These are phyloP conservation scores for Clytia hemisphaerica DNA, from an alignment of 30 jellyfish, hydroid and myxozoan genomes.

Conservation along the genomic window DNA sequence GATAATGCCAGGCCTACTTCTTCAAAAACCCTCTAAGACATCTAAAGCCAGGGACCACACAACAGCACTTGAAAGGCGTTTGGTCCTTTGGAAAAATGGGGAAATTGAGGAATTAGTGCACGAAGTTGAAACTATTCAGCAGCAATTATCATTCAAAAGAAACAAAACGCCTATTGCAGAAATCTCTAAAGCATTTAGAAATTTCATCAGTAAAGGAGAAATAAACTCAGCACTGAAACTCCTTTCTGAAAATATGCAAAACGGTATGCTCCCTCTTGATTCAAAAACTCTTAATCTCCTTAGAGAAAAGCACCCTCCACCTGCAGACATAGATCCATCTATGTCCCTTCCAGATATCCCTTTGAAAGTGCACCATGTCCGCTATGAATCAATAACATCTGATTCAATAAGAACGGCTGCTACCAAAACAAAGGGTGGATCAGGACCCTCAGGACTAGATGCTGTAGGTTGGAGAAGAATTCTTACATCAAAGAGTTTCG, in stretches of 20 bases:
- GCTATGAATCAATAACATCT: constrained; percentile 4
- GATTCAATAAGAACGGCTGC: too few species aligned
- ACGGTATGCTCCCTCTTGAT: too few species aligned
- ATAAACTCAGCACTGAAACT: constrained; percentile 17
- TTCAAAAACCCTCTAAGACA: too few species aligned
- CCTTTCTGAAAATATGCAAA: too few species aligned
- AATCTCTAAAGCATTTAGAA: constrained; percentile 5
- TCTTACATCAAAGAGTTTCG: constrained; percentile 11
- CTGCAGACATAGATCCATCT: not conserved
- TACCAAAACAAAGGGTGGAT: constrained; percentile 9
- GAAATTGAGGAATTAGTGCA: constrained; percentile 14
- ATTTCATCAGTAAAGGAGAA: constrained; percentile 21
- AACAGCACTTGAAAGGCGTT: constrained; percentile 7
- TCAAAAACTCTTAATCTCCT: too few species aligned
- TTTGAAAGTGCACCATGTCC: constrained; percentile 26
- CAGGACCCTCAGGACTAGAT: constrained; percentile 31
- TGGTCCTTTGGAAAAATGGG: constrained; percentile 1
- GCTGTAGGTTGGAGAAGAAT: constrained; percentile 39
- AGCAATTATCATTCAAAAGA: too few species aligned
- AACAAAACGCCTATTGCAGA: too few species aligned
- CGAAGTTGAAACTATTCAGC: constrained; percentile 16
- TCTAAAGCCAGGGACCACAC: constrained; percentile 7
- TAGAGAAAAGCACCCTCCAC: not conserved
- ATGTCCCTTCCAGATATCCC: constrained; percentile 13
- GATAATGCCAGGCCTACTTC: constrained; percentile 16